Evolutionary conservation across 2,888 invertebrate genomes (phyloP), one percentile per base, ranked within the genome.

Genomic region (Mylabris sibirica): DNA sequence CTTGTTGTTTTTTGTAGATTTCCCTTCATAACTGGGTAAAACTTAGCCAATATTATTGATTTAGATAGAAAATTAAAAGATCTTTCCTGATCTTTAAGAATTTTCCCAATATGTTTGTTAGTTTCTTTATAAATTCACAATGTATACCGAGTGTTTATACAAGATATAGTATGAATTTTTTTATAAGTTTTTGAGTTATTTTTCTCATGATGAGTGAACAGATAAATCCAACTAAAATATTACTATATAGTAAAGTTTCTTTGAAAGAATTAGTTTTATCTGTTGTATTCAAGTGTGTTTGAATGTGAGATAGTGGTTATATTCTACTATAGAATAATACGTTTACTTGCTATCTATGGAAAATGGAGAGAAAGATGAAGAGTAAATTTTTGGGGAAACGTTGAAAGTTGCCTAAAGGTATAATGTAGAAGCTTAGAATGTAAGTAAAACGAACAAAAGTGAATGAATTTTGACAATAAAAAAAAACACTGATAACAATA

Each of bases 251-350:
- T 24, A 53, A 53, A 53, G 11, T 53, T 53, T 11, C 12, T 53
- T 53, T 22, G 22, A 24, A 53, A 22, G 53, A 22, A 53, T 53
- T 53, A 53, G 53, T 53, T 53, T 53, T 53, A 53, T 53, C 22
- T 53, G 24, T 53, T 12, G 53, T 53, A 53, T 22, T 53, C 53
- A 24, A 53, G 24, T 22, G 11, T 53, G 53, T 53, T 53, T 24
- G 22, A 53, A 53, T 53, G 24, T 53, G 24, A 53, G 22, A 53
- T 53, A 22, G 53, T 53, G 12, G 3, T 8, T 12, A 12, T 44
- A 53, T 53, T 53, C 53, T 53, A 22, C 53, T 11, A 22, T 53
- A 53, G 49, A 53, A 53, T 53, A 53, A 53, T 53, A 53, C 49
- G 49, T 53, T 22, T 53, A 22, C 22, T 53, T 53, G 22, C 49